Conservation (phyloP, 1,140 invertebrate species). For the Drosophila saltans region DNA sequence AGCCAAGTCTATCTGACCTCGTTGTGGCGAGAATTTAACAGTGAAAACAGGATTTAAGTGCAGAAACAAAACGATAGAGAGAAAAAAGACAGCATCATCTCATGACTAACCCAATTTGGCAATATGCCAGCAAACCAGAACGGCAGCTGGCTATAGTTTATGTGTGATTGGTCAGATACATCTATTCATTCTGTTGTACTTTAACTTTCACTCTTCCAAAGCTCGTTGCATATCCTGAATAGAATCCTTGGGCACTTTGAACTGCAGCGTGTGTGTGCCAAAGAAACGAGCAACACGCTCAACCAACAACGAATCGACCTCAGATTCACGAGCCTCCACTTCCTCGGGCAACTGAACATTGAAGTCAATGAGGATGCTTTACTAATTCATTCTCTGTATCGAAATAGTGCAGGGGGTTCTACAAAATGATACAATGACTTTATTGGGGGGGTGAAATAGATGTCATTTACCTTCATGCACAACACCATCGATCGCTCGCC, state of each 20-base stretch:
- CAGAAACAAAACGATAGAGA: not conserved
- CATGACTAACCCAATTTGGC: constrained; percentile 75
- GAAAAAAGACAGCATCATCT: not conserved
- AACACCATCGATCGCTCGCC: constrained; percentile 88
- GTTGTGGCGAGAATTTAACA: constrained; percentile 66
- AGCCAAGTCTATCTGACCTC: constrained; percentile 58
- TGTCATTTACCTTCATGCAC: constrained; percentile 87
- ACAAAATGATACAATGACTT: not conserved
- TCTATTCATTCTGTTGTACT: not conserved
- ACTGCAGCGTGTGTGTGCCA: constrained; percentile 90
- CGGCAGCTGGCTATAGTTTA: constrained; percentile 15
- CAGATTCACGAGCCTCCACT: constrained; percentile 88
- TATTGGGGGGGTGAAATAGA: not conserved
- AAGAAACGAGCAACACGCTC: constrained; percentile 90
- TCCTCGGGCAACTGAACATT: constrained; percentile 87
- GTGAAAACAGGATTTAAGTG: constrained; percentile 78
- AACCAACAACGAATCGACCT: constrained; percentile 89
- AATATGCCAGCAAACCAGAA: constrained; percentile 50
- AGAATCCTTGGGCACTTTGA: constrained; percentile 88
- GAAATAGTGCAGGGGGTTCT: constrained; percentile 87
- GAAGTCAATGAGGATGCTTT: too few relatives aligned
- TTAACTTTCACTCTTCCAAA: constrained; percentile 85
- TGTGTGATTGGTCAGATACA: not conserved
- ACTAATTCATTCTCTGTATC: constrained; percentile 86
- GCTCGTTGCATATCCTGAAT: constrained; percentile 88